Conservation (phyloP, 2,797 vertebrate genomes). For the Chiroxiphia lanceolata region DNA sequence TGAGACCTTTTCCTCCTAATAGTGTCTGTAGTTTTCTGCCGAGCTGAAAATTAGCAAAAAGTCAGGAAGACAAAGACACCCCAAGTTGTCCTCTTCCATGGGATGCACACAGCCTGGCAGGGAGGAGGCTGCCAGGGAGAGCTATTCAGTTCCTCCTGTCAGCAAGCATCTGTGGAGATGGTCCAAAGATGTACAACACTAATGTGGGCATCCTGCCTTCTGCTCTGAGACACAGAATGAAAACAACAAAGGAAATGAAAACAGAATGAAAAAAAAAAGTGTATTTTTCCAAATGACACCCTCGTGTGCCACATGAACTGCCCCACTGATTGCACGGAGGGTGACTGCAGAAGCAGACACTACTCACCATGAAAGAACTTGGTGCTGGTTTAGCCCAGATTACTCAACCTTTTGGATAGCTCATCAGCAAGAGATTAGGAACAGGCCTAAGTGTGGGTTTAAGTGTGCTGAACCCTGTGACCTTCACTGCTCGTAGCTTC, state of each 20-base stretch:
- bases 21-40: neutral
- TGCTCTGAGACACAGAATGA: neutral
- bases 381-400: neutral
- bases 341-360: neutral
- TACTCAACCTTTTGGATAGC: neutral
- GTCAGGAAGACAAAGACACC: neutral
- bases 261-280: neutral
- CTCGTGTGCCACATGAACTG: neutral
- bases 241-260: neutral
- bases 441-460: neutral
- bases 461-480: neutral
- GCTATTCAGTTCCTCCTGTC: neutral
- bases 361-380: rapidly evolving
- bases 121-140: neutral
- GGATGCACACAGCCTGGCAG: neutral
- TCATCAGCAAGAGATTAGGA: neutral
- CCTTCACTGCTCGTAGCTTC: rapidly evolving
- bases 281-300: neutral
- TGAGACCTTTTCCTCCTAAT: neutral
- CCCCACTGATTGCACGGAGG: neutral
- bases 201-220: neutral
- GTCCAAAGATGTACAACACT: neutral
- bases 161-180: neutral
- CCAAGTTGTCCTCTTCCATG: neutral
- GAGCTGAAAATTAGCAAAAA: neutral